Conservation (phyloP, 2,113 vertebrate genomes). For the Nycticorax nycticorax region DNA sequence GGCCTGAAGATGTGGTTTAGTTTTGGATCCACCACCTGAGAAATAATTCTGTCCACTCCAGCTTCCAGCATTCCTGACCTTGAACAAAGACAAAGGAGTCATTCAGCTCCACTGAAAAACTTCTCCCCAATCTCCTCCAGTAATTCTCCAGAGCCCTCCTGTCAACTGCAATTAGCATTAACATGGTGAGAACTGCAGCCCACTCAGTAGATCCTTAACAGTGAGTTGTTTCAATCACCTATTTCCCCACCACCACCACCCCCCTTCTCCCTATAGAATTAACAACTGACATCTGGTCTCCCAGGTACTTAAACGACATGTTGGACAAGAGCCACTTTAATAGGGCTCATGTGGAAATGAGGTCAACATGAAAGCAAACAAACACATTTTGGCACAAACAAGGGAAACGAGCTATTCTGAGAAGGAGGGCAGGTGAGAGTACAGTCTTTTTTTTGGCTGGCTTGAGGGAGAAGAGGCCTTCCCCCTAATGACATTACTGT, state of each 20-base stretch:
- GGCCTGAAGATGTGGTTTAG: constrained; percentile 91
- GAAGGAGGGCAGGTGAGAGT: constrained; percentile 34
- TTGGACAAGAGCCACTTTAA: constrained; percentile 37
- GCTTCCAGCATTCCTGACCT: constrained; percentile 95
- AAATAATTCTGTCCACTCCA: constrained; percentile 93
- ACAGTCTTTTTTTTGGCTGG: constrained; percentile 6
- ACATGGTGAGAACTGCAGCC: constrained; percentile 31
- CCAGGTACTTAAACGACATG: constrained; percentile 43
- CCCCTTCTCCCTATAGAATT: constrained; percentile 25
- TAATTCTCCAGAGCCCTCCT: constrained; percentile 60
- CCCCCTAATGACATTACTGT: neutral
- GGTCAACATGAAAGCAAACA: constrained; percentile 52
- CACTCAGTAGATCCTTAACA: constrained; percentile 47
- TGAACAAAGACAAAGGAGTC: constrained; percentile 82
- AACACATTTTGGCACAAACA: constrained; percentile 16
- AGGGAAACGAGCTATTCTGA: constrained; percentile 24
- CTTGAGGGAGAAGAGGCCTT: neutral
- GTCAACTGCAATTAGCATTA: constrained; percentile 78
- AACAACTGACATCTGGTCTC: constrained; percentile 44
- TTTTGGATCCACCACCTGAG: constrained; percentile 92
- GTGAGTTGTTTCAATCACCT: constrained; percentile 18
- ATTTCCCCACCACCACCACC: neutral
- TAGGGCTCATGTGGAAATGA: constrained; percentile 26
- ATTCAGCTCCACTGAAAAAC: constrained; percentile 68
- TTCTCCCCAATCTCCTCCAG: constrained; percentile 37